phyloP scores from a whole-genome alignment of 2,113 vertebrate species.

The Aptenodytes patagonicus region DNA sequence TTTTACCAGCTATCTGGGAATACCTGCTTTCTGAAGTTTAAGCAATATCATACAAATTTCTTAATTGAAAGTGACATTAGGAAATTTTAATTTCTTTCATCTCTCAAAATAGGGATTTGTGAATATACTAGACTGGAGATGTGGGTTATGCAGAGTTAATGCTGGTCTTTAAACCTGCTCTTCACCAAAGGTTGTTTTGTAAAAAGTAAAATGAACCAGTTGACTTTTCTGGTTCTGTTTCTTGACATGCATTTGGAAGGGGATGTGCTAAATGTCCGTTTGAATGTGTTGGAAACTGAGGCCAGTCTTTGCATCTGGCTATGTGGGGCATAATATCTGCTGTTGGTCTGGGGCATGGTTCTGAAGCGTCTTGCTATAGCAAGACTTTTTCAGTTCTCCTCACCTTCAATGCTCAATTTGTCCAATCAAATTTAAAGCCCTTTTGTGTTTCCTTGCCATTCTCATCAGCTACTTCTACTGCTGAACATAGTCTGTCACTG shows the following conservation, averaged over 20 bases:
- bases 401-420: background rate
- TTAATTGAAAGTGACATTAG: background rate
- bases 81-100: background rate
- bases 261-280: background rate
- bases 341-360: background rate
- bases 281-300: background rate
- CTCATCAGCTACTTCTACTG: background rate
- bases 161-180: background rate
- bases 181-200: background rate
- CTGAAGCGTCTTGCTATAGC: background rate
- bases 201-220: background rate
- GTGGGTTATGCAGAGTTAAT: background rate
- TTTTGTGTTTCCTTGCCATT: background rate
- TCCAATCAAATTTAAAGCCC: background rate
- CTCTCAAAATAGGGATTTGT: background rate
- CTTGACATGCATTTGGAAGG: background rate
- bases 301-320: background rate
- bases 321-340: background rate
- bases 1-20: background rate
- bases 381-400: background rate
- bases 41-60: background rate
- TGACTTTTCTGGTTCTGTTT: background rate
- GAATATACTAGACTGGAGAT: background rate
- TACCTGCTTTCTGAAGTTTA: background rate
- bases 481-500: background rate